These are phyloP conservation scores for Brevimyrus niger DNA, from an alignment of 2,113 vertebrate genomes.

Conservation along the genomic window DNA sequence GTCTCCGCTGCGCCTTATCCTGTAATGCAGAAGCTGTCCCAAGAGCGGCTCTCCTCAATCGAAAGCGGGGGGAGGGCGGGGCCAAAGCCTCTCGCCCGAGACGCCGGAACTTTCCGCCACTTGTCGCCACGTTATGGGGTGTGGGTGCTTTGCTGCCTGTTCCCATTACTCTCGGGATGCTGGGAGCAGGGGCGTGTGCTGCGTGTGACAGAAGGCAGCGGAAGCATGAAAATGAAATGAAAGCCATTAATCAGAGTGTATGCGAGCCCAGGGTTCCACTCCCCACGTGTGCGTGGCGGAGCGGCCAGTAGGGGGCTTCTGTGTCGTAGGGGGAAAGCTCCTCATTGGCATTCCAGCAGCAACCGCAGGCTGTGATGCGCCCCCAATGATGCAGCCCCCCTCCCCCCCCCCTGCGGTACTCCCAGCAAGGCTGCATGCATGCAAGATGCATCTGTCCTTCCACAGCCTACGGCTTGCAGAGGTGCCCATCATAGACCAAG, in stretches of 20 bases:
- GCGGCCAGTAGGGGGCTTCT: not conserved
- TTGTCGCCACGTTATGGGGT: constrained; percentile 7
- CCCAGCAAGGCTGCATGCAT: not conserved
- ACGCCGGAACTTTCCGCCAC: not conserved
- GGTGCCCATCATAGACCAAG: not conserved
- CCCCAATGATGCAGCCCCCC: not conserved
- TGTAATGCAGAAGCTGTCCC: not conserved
- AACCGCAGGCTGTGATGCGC: not conserved
- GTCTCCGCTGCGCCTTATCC: not conserved
- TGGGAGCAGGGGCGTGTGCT: not conserved
- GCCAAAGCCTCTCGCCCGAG: not conserved
- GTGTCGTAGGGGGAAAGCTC: not conserved
- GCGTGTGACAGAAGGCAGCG: not conserved
- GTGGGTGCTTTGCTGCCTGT: not conserved
- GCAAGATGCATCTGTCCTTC: not conserved
- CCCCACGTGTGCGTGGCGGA: not conserved
- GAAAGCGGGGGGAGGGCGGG: not conserved
- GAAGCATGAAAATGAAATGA: constrained; percentile 1
- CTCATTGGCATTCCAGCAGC: not conserved
- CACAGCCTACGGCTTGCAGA: not conserved
- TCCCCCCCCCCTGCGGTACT: not conserved
- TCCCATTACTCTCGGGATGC: not conserved
- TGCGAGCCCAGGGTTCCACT: not conserved
- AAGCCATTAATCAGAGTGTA: not conserved
- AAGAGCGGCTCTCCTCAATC: not conserved